Percentiles rank a stretch among this genome's conserved stretches.
These are phyloP conservation scores for Manacus vitellinus DNA, from an alignment of 2,113 vertebrate genomes.

Conservation along the genomic window DNA sequence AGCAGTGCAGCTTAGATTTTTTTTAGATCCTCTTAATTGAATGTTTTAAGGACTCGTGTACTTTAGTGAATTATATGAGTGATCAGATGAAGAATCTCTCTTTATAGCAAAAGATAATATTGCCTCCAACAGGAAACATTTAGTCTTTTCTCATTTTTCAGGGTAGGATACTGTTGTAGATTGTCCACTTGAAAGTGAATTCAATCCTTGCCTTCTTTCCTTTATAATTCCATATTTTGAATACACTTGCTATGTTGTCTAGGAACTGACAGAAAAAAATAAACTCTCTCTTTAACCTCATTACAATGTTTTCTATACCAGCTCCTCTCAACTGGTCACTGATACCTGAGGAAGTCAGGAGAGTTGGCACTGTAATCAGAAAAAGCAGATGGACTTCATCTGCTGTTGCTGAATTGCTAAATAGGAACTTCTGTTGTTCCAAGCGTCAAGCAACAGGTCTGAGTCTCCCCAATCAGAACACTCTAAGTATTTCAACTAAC, in stretches of 20 bases:
- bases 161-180: background rate
- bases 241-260: background rate
- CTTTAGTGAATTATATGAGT: background rate
- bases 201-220: background rate
- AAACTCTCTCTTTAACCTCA: background rate
- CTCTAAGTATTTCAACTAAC: background rate
- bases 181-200: background rate
- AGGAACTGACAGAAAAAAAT: background rate
- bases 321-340: background rate
- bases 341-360: background rate
- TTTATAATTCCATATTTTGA: background rate
- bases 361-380: fast-evolving
- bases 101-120: background rate
- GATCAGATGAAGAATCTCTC: background rate
- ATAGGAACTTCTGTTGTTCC: background rate
- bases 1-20: background rate
- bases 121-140: background rate
- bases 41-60: background rate
- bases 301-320: background rate
- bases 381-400: background rate
- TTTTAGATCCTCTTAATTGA: background rate
- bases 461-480: background rate
- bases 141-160: background rate
- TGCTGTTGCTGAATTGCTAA: background rate
- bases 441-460: background rate